Percentiles rank a stretch among this genome's conserved stretches.
Evolutionary conservation across 2,888 invertebrate species (phyloP).

Genomic region (Ceramica pisi): DNA sequence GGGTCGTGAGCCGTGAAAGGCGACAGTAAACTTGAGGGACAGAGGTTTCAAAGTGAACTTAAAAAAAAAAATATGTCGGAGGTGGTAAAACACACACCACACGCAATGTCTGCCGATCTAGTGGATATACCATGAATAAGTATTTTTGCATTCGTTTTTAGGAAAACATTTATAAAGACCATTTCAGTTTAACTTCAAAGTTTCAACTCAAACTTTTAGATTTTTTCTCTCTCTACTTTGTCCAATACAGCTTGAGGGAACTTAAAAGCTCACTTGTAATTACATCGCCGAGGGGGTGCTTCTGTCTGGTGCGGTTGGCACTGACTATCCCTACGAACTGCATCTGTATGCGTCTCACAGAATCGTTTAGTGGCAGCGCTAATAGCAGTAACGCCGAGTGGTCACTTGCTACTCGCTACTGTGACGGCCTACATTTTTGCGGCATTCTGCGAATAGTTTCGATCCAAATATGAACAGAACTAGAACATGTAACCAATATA

Average conservation of each 20-base stretch:
- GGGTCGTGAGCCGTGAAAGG: constrained; percentile 33
- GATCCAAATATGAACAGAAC: constrained; percentile 32
- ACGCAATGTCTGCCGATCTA: neutral
- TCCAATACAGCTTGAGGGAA: neutral
- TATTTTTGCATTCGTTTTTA: neutral
- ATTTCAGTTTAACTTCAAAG: neutral
- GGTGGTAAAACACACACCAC: constrained; percentile 1
- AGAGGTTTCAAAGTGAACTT: neutral
- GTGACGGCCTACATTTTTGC: constrained; percentile 52
- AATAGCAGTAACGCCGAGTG: constrained; percentile 37
- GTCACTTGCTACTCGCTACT: constrained; percentile 39
- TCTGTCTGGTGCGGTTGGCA: constrained; percentile 7
- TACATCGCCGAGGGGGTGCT: neutral
- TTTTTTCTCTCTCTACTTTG: neutral
- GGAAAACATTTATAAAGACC: neutral
- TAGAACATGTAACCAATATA: constrained; percentile 1
- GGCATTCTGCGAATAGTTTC: constrained; percentile 41
- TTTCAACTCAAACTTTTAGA: neutral
- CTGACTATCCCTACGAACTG: constrained; percentile 25
- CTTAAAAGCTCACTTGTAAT: constrained; percentile 11
- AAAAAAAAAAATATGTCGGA: neutral
- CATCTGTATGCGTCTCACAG: constrained; percentile 41
- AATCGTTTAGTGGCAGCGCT: constrained; percentile 39
- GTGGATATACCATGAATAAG: neutral
- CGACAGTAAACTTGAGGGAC: constrained; percentile 8